Base-by-base conservation (phyloP, 2,113 vertebrate genomes). In the Pterocles gutturalis region DNA sequence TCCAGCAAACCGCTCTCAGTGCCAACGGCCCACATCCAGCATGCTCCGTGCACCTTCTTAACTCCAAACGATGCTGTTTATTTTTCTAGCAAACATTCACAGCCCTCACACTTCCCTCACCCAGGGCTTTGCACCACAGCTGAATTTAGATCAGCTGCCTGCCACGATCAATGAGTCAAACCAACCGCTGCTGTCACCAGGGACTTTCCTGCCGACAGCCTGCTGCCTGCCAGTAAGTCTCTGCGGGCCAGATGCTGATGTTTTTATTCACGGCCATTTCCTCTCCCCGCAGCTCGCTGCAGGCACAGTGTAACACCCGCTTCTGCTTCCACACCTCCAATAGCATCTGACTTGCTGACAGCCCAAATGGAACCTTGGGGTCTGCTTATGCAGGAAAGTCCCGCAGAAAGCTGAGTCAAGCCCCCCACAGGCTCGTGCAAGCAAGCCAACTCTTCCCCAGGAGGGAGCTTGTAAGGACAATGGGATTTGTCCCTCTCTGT, bases 371-470 rank as follows among this genome's bases (percentile, higher is more conserved):
- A 34, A 51, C 11, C 48, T 11, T 2, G 62, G 34, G 28, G 16
- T 21, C 29, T 53, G 41, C 53, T 82, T 4, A 0, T 45, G 17
- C n/a, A 61, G 62, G 13, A 3, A 33, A 67, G 17, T 24, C 36
- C 46, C 33, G 11, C 69, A 22, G 49, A 72, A 46, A 69, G 5
- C 13, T 0, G 6, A 58, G 29, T 15, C 11, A 46, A 84, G 9
- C 13, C 53, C 29, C 4, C 0, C 18, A 13, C 0, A 15, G 43
- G 8, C 7, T 66, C 31, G 2, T 4, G n/a, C 6, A 21, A 31
- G 57, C 18, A 29, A 61, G 19, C 13, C 26, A 15, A 15, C 38
- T 10, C 46, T 21, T 49, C 86, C 20, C 48, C 17, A 33, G 7
- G 31, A 6, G 31, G 29, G 5, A 53, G 76, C 51, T 38, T 62